A percentile compares a stretch with the other conserved stretches of the same genome.
Conservation (phyloP, 2,113 vertebrate species). For the Pantherophis guttatus region DNA sequence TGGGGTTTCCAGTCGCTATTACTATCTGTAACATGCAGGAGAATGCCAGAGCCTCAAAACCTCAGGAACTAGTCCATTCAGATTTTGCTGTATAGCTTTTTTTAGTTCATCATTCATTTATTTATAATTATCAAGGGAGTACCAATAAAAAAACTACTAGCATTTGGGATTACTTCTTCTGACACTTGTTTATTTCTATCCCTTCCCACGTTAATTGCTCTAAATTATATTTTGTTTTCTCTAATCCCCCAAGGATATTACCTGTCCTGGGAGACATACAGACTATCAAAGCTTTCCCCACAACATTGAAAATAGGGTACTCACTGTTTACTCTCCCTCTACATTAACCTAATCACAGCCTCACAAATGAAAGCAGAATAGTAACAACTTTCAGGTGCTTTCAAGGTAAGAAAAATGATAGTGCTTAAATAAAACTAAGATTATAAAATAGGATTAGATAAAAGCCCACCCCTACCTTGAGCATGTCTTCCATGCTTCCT, state of each 20-base stretch:
- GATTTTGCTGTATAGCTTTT: background rate
- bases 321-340: background rate
- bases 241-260: background rate
- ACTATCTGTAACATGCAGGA: background rate
- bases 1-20: background rate
- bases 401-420: background rate
- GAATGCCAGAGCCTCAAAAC: background rate
- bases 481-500: background rate
- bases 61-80: background rate
- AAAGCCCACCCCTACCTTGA: background rate
- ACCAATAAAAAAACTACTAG: background rate
- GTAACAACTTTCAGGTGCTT: background rate
- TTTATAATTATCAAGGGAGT: background rate
- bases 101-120: background rate
- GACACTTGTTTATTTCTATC: background rate
- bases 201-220: background rate
- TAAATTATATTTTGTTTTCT: background rate
- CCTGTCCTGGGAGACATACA: background rate
- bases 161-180: background rate
- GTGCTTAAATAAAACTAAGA: background rate
- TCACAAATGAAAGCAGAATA: background rate
- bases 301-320: background rate
- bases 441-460: background rate
- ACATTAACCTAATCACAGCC: background rate
- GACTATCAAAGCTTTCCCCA: background rate